Conservation (phyloP, 2,888 invertebrate genomes). For the Andrena dorsata region DNA sequence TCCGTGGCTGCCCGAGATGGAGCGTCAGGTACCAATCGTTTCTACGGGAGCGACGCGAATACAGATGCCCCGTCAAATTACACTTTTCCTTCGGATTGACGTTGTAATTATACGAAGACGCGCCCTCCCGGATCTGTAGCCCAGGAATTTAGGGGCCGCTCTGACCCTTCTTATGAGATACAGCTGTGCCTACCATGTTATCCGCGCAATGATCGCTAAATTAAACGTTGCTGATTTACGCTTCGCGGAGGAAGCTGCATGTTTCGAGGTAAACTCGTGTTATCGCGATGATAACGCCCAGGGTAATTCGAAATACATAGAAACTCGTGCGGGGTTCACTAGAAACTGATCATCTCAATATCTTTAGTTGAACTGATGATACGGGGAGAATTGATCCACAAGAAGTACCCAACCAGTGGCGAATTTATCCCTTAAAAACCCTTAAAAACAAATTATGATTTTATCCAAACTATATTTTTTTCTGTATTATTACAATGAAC, state of each 20-base stretch:
- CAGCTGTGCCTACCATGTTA: neutral
- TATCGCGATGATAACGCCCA: too few species aligned
- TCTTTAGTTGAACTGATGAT: too few species aligned
- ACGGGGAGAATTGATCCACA: too few species aligned
- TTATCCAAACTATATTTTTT: too few species aligned
- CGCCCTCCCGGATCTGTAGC: constrained; percentile 13
- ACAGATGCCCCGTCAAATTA: neutral
- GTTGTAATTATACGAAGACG: neutral
- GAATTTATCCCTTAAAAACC: too few species aligned
- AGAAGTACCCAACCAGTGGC: too few species aligned
- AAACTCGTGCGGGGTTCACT: too few species aligned
- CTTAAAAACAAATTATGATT: too few species aligned
- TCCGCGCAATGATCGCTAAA: neutral
- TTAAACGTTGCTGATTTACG: neutral
- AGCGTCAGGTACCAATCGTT: neutral
- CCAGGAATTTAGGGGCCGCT: neutral
- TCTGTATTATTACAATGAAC: too few species aligned
- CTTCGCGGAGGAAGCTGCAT: neutral
- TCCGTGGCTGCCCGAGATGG: too few species aligned
- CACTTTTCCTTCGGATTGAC: neutral
- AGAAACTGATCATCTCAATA: too few species aligned
- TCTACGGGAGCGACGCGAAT: neutral
- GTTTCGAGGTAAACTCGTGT: neutral
- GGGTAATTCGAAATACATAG: too few species aligned
- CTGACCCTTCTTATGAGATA: neutral